Base-by-base conservation (phyloP, 2,888 invertebrate genomes). In the Cryptocheilus praepositus region DNA sequence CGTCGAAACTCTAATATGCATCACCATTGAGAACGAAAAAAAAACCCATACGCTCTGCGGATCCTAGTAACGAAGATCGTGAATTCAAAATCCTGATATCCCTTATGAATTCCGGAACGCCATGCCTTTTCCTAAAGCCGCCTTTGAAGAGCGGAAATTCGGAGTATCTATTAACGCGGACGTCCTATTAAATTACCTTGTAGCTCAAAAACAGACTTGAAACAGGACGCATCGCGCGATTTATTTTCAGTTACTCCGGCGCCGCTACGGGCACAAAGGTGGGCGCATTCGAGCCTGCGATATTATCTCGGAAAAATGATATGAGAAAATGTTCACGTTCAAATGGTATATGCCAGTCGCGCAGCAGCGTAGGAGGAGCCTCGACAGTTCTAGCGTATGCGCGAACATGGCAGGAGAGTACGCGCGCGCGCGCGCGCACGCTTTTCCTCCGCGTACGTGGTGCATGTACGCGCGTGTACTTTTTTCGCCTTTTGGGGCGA, bases 401-500 rank as follows among this genome's bases (percentile, higher is more conserved):
- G 36, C 36, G 36, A 36, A 36, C 52, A 53, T 67, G 73, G 73
- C 73, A 76, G 65, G 61, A 57, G 61, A 61, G 2, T 11, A 8
- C 49, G 15, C n/a, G 61, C 61, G 28, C 49, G n/a, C 49, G n/a
- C 49, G 16, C 18, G 49, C 15, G 18, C 49, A 8, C 49, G n/a
- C 49, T 49, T n/a, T 49, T 49, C 13, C 49, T 49, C 49, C 16
- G 8, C 49, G n/a, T 49, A 36, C 36, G 36, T 11, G 36, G 36
- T 44, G 62, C n/a, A 36, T 43, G 36, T 70, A 72, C 64, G 69
- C 64, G 79, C 66, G 73, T 62, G 71, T 36, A 54, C 59, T 61
- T 77, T 69, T 77, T 77, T 70, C 68, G 68, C 68, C 77, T 73
- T 80, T 74, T 74, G 71, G 71, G 69, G 70, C 70, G 80, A 67